Percentiles rank a stretch among this genome's conserved stretches.
These are phyloP conservation scores for Pristionchus japonicus DNA, from an alignment of 2,888 invertebrate species.

Conservation along the genomic window DNA sequence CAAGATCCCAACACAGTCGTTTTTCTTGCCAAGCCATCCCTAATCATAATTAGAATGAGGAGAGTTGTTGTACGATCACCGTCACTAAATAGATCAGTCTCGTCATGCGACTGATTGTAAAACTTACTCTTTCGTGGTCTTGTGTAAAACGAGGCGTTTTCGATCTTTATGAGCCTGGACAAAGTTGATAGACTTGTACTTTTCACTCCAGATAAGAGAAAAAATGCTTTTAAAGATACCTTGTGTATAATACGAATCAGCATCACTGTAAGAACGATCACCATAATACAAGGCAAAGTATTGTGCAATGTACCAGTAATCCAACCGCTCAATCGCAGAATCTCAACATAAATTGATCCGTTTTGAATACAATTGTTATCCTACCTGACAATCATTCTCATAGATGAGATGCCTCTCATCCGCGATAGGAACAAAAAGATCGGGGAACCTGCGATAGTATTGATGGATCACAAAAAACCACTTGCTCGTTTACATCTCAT, in stretches of 20 bases:
- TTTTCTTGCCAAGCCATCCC: no score
- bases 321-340: not conserved
- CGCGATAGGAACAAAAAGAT: no score
- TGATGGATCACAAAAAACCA: no score
- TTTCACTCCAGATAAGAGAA: no score
- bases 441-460: no score
- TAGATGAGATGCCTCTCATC: not conserved
- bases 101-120: not conserved
- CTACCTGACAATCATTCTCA: not conserved
- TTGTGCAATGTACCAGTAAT: not conserved
- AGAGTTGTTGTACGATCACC: not conserved
- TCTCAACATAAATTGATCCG: not conserved
- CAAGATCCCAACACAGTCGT: no score
- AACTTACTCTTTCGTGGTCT: not conserved
- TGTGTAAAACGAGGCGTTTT: not conserved
- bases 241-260: not conserved
- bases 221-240: no score
- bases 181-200: no score
- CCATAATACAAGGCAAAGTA: not conserved
- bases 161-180: not conserved
- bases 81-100: not conserved
- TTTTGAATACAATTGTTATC: not conserved
- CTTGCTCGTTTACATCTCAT: no score
- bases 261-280: not conserved
- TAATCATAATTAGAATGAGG: not conserved